phyloP scores from a whole-genome alignment of 2,797 vertebrate genomes.

The Caiman crocodilus region DNA sequence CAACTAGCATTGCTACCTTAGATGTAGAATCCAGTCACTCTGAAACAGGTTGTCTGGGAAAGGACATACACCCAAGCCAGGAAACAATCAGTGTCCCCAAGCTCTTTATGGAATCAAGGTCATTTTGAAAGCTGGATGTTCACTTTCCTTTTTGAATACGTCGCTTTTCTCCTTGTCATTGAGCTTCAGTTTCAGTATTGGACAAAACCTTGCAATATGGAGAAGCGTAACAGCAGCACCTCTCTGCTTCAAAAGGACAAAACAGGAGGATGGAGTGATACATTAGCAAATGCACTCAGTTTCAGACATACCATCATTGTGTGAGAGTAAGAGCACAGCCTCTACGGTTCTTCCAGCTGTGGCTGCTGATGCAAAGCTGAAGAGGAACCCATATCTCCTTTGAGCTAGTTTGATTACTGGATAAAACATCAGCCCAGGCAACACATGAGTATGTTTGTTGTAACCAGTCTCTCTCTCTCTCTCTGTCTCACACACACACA shows the following conservation, averaged over 20 bases:
- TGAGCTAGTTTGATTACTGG: background rate
- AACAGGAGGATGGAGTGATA: background rate
- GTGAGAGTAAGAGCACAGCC: background rate
- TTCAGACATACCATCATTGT: background rate
- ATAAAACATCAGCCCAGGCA: background rate
- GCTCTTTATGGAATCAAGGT: background rate
- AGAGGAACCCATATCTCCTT: background rate
- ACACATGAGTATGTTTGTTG: background rate
- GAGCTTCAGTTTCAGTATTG: background rate
- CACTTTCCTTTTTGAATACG: background rate
- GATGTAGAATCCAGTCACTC: background rate
- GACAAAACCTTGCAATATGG: background rate
- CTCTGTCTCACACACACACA: background rate
- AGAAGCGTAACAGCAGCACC: background rate
- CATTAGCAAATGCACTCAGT: background rate
- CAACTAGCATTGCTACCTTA: background rate
- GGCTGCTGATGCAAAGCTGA: background rate
- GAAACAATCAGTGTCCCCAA: background rate
- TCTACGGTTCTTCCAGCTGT: background rate
- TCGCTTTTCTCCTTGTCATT: background rate
- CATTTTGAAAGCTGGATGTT: background rate
- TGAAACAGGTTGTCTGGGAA: background rate
- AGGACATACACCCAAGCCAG: background rate
- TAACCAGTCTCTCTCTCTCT: too few relatives aligned
- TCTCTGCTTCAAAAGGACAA: background rate